These are phyloP conservation scores for Tadarida brasiliensis DNA, from an alignment of 2,797 vertebrate species.

Conservation along the genomic window DNA sequence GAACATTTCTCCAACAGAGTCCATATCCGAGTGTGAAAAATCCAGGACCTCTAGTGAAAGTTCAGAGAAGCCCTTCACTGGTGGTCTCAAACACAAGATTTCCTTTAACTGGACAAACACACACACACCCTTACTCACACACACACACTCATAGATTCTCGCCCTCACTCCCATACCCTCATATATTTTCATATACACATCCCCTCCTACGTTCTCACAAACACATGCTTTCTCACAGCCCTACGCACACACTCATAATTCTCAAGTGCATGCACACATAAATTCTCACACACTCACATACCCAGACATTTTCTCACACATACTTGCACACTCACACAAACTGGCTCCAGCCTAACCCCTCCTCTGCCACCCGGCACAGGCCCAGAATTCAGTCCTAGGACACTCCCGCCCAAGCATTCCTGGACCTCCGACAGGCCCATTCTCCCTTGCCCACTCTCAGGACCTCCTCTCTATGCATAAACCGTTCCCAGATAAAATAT, in stretches of 20 bases:
- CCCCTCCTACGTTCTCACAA: not conserved
- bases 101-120: constrained; percentile 21
- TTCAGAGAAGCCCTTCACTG: not conserved
- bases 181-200: not conserved
- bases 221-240: not conserved
- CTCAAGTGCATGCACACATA: not conserved
- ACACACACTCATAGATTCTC: not conserved
- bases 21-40: not conserved
- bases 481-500: not conserved
- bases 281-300: not conserved
- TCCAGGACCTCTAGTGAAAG: not conserved
- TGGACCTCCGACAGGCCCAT: not conserved
- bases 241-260: not conserved
- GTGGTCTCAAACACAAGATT: not conserved
- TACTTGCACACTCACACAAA: not conserved
- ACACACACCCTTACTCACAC: not conserved
- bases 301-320: not conserved
- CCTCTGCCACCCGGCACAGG: not conserved
- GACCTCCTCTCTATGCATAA: not conserved
- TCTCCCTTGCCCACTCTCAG: not conserved
- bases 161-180: not conserved
- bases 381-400: not conserved
- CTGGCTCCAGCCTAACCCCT: not conserved
- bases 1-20: not conserved
- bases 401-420: not conserved